Base-by-base conservation (phyloP, 2,113 vertebrate genomes). In the Otus sunia region DNA sequence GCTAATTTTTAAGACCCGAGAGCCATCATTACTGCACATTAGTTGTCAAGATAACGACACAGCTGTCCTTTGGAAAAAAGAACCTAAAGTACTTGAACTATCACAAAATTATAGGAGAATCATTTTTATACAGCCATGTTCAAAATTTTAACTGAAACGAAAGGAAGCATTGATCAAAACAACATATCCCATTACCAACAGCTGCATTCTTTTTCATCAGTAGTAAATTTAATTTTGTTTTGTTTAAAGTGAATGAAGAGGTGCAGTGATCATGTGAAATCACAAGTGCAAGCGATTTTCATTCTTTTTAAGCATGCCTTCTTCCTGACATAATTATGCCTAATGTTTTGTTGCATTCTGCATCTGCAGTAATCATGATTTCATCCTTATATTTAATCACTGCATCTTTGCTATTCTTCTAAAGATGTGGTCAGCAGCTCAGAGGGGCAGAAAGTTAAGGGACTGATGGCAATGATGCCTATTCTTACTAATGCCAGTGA, bases 41-140 rank as follows among this genome's bases (percentile, higher is more conserved):
- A 85, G 49, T 69, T 67, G n/a, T 80, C 62, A 93, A 83, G 78
- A 69, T 88, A 90, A 90, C 4, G 9, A 75, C 78, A 78, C 92
- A 96, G 94, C 89, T 96, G 94, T 95, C 45, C 56, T 88, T 71
- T 55, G 50, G 69, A 66, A 72, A 82, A 93, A 88, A 72, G 66
- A 89, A 32, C 36, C 26, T 76, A 1, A 78, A 90, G 78, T 81
- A 66, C 77, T 90, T 73, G 58, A 95, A 78, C 50, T 82, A 59
- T 32, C 37, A n/a, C 59, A 86, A 45, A 96, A 90, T 93, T 88
- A 30, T 47, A 68, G 71, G 55, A 94, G 36, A 90, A 88, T 90
- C 0, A 14, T 43, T 95, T 96, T 93, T 88, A 50, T 93, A 69
- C 23, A 47, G 55, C 58, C 36, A 10, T 21, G 36, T 76, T 90